A percentile compares a stretch with the other conserved stretches of the same genome.
phyloP scores from a whole-genome alignment of 2,888 invertebrate species.

The Caenorhabditis auriculariae region DNA sequence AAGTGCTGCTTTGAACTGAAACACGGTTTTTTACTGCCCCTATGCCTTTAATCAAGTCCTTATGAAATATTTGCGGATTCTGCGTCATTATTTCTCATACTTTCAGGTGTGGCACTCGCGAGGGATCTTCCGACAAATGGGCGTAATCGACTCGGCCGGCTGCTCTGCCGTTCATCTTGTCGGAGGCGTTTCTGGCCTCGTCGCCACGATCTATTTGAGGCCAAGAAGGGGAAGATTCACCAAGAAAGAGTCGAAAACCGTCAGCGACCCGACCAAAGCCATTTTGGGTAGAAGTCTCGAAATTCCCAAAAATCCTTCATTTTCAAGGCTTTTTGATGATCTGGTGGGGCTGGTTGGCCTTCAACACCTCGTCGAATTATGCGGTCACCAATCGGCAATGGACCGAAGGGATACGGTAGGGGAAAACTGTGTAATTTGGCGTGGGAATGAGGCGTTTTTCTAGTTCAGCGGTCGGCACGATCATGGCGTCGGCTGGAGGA shows the following conservation, averaged over 20 bases:
- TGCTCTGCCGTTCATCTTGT: constrained; percentile 55
- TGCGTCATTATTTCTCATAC: background rate
- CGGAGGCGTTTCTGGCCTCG: constrained; percentile 54
- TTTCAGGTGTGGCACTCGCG: constrained; percentile 28
- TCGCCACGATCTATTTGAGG: constrained; percentile 51
- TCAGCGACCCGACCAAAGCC: constrained; percentile 57
- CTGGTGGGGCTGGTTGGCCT: constrained; percentile 59
- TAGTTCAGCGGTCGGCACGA: constrained; percentile 52
- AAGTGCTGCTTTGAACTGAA: too few species aligned
- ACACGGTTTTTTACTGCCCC: too few species aligned
- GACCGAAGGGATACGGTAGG: constrained; percentile 51
- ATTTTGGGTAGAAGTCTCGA: constrained; percentile 26
- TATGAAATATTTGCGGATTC: too few species aligned
- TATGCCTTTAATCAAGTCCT: too few species aligned
- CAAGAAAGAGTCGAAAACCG: constrained; percentile 40
- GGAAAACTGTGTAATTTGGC: background rate
- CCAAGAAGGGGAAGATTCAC: constrained; percentile 50
- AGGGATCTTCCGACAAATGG: constrained; percentile 52
- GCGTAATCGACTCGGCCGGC: constrained; percentile 57
- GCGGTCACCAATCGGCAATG: constrained; percentile 52
- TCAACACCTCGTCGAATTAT: constrained; percentile 57
- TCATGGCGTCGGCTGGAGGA: constrained; percentile 41
- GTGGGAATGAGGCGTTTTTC: constrained; percentile 11
- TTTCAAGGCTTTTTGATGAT: constrained; percentile 53
- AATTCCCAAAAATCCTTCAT: background rate